These are phyloP conservation scores for Leuctra nigra DNA, from an alignment of 2,888 invertebrate species.

Conservation along the genomic window DNA sequence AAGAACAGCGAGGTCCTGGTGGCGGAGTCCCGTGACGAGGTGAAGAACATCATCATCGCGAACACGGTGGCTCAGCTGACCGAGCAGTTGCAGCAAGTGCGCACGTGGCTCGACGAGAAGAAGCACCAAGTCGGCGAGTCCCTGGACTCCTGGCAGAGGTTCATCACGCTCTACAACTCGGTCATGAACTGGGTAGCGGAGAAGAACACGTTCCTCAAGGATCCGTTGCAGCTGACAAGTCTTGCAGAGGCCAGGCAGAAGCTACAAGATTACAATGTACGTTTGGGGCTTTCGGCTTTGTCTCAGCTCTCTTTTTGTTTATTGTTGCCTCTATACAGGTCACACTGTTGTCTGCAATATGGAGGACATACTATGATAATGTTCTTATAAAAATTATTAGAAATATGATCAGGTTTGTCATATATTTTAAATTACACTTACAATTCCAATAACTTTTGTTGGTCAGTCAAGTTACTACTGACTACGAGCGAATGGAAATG, in stretches of 20 bases:
- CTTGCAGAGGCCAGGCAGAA: slow-evolving; percentile 77
- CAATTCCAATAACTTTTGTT: too few species aligned
- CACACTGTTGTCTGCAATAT: too few species aligned
- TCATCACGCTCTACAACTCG: slow-evolving; percentile 72
- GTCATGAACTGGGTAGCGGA: slow-evolving; percentile 80
- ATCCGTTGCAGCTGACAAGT: slow-evolving; percentile 69
- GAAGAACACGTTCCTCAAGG: slow-evolving; percentile 70
- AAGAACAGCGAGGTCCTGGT: slow-evolving; percentile 72
- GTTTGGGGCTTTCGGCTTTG: too few species aligned
- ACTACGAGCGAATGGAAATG: too few species aligned
- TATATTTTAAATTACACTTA: too few species aligned
- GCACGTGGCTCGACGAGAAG: slow-evolving; percentile 73
- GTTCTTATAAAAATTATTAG: too few species aligned
- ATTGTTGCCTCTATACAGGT: too few species aligned
- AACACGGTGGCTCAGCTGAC: slow-evolving; percentile 67
- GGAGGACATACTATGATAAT: not conserved
- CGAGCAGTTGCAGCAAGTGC: slow-evolving; percentile 72
- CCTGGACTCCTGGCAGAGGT: slow-evolving; percentile 81
- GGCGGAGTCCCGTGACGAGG: slow-evolving; percentile 70
- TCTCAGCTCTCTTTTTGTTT: too few species aligned
- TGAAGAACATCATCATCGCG: slow-evolving; percentile 67
- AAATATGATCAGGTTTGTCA: too few species aligned
- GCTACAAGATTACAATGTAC: slow-evolving; percentile 79
- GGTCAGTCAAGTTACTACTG: too few species aligned
- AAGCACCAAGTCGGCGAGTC: slow-evolving; percentile 79